phyloP scores from a whole-genome alignment of 2,113 vertebrate genomes.

The Myrmophylax atrothorax region DNA sequence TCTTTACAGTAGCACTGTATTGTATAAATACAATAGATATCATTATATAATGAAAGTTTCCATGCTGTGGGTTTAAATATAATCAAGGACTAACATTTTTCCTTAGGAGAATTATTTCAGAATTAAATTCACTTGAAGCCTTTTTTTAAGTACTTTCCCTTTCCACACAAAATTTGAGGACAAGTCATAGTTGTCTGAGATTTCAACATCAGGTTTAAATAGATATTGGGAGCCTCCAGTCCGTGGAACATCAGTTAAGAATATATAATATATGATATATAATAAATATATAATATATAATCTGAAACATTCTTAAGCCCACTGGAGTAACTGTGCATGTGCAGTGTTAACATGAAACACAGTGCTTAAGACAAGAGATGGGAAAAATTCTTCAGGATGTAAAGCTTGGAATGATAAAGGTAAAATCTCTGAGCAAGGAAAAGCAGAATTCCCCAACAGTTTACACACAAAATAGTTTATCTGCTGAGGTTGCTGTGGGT shows the following conservation, averaged over 20 bases:
- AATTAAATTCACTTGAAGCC: background rate
- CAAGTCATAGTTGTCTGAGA: background rate
- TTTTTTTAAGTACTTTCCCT: background rate
- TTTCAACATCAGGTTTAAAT: background rate
- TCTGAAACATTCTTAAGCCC: background rate
- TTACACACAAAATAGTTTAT: background rate
- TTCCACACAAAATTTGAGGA: background rate
- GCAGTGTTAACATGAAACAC: background rate
- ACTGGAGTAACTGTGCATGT: background rate
- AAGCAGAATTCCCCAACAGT: background rate
- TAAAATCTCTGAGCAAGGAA: background rate
- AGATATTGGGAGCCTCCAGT: background rate
- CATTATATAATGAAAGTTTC: background rate
- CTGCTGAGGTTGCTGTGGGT: background rate
- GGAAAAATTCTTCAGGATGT: background rate
- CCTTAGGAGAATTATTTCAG: background rate
- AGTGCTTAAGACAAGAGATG: background rate
- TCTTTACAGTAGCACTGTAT: background rate
- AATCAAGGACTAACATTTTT: background rate
- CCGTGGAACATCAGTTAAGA: background rate
- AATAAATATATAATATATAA: rapidly evolving
- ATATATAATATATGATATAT: rapidly evolving
- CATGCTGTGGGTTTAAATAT: background rate
- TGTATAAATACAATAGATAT: background rate
- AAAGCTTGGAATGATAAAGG: background rate